phyloP scores from a whole-genome alignment of 30 jellyfish, hydroid and myxozoan species.

The Aurelia sp. region DNA sequence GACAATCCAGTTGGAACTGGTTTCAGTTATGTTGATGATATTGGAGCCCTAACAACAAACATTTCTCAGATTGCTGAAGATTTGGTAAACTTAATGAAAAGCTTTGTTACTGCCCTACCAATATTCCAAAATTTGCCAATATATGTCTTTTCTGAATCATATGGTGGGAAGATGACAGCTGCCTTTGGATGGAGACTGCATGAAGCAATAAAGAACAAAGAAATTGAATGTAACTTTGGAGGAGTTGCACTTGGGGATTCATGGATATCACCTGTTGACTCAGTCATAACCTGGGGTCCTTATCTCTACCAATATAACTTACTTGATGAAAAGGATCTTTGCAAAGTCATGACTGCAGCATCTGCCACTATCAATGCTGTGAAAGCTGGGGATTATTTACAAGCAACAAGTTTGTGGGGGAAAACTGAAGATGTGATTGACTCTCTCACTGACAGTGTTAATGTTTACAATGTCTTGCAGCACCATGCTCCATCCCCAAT shows the following conservation, averaged over 20 bases:
- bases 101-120: slow-evolving; percentile 52
- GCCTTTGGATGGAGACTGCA: slow-evolving; percentile 73
- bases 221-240: slow-evolving; percentile 61
- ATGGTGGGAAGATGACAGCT: slow-evolving; percentile 96
- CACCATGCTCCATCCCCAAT: slow-evolving; percentile 87
- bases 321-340: slow-evolving; percentile 61
- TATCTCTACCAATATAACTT: slow-evolving; percentile 78
- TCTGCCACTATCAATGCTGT: slow-evolving; percentile 63
- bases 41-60: slow-evolving; percentile 76
- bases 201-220: slow-evolving; percentile 58
- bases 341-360: slow-evolving; percentile 58
- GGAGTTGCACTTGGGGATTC: slow-evolving; percentile 97
- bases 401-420: slow-evolving; percentile 83
- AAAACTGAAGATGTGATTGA: slow-evolving; percentile 75
- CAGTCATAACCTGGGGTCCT: slow-evolving; percentile 97
- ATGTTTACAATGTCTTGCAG: slow-evolving; percentile 89
- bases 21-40: slow-evolving; percentile 80
- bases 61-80: slow-evolving; percentile 90
- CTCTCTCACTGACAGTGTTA: slow-evolving; percentile 79
- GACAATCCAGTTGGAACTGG: slow-evolving; percentile 98
- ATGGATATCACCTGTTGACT: slow-evolving; percentile 93
- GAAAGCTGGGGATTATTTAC: slow-evolving; percentile 29
- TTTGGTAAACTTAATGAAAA: slow-evolving; percentile 57
- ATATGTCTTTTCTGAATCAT: slow-evolving; percentile 83
- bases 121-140: slow-evolving; percentile 66